Conservation (phyloP, 1,140 invertebrate species). For the Apis laboriosa region DNA sequence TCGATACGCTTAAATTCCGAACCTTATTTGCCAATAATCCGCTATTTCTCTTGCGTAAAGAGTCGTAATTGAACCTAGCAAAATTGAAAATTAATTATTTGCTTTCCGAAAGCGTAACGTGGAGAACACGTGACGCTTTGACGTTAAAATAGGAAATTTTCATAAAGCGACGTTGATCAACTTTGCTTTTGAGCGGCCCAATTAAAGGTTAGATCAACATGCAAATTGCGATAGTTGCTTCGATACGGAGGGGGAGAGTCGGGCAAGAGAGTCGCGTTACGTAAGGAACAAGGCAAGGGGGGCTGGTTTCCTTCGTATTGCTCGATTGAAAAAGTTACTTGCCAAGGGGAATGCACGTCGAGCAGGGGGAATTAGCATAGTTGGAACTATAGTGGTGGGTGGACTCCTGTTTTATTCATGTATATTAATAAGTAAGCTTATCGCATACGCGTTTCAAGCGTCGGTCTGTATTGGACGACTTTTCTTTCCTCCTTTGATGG, state of each 20-base stretch:
- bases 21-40: too few species aligned
- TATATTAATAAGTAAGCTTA: slow-evolving; percentile 31
- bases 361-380: slow-evolving; percentile 26
- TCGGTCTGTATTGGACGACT: neutral
- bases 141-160: neutral
- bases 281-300: too few species aligned
- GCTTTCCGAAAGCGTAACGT: too few species aligned
- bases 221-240: too few species aligned
- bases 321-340: slow-evolving; percentile 6
- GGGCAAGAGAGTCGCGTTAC: too few species aligned
- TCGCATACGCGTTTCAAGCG: slow-evolving; percentile 7
- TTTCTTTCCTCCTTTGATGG: slow-evolving; percentile 30
- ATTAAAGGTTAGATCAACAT: neutral
- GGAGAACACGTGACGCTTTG: too few species aligned
- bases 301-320: neutral
- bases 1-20: neutral
- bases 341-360: neutral
- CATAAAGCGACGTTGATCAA: too few species aligned
- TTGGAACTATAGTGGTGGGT: neutral
- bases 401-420: neutral
- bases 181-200: too few species aligned
- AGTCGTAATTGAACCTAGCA: too few species aligned
- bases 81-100: too few species aligned
- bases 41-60: too few species aligned
- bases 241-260: too few species aligned